These are phyloP conservation scores for Alcedo atthis DNA, from an alignment of 2,797 vertebrate species.

Conservation along the genomic window DNA sequence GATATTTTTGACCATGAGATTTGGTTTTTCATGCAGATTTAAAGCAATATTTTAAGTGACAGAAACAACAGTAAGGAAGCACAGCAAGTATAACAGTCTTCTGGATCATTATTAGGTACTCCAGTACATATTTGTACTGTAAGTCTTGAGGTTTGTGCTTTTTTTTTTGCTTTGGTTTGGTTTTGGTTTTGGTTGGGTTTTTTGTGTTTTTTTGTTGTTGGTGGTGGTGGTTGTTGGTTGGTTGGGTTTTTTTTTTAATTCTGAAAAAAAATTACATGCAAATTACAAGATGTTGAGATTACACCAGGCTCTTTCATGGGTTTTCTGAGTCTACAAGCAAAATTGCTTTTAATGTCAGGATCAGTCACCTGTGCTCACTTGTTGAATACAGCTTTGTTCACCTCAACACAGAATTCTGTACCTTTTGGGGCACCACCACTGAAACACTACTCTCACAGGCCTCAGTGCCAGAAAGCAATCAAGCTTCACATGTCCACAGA, in stretches of 20 bases:
- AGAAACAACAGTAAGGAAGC: not conserved
- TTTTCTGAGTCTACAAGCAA: not conserved
- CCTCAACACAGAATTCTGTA: not conserved
- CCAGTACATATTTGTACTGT: not conserved
- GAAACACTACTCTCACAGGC: not conserved
- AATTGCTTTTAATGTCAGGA: not conserved
- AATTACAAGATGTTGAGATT: not conserved
- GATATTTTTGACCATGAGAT: not conserved
- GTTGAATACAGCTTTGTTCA: not conserved
- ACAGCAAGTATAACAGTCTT: not conserved
- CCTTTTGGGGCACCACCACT: not conserved
- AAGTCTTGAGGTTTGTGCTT: too few relatives aligned
- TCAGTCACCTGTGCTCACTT: not conserved
- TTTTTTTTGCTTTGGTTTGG: too few relatives aligned
- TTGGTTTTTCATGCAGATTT: not conserved
- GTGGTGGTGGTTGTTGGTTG: too few relatives aligned
- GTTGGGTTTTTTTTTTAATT: too few relatives aligned
- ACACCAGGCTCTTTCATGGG: not conserved
- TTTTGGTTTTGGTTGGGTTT: too few relatives aligned
- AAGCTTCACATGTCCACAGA: not conserved
- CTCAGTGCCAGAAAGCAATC: not conserved
- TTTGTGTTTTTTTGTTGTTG: too few relatives aligned
- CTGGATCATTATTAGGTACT: not conserved
- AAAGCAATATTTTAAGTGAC: not conserved
- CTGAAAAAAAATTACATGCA: not conserved